phyloP scores from a whole-genome alignment of 2,797 vertebrate genomes.

The Gorsachius magnificus region DNA sequence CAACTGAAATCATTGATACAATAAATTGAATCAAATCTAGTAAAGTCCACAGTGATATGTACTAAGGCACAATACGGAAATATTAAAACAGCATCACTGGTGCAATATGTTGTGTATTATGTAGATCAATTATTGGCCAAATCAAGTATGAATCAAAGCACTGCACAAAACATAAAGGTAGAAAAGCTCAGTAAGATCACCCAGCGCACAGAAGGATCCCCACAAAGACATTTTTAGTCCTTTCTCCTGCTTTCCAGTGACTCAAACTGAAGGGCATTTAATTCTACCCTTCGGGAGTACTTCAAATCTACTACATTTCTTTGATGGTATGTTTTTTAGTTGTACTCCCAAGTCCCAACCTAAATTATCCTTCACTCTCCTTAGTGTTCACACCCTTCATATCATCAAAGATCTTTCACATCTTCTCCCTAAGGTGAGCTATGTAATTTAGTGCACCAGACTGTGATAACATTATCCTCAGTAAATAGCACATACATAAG shows the following conservation, averaged over 20 bases:
- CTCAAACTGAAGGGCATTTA: slow-evolving; percentile 20
- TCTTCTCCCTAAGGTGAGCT: slow-evolving; percentile 58
- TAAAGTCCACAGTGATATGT: not conserved
- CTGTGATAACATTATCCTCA: slow-evolving; percentile 45
- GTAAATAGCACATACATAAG: slow-evolving; percentile 35
- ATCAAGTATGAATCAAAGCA: not conserved
- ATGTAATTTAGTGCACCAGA: slow-evolving; percentile 34
- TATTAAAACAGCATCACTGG: not conserved
- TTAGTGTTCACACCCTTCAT: slow-evolving; percentile 65
- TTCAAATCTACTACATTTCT: not conserved
- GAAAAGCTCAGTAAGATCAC: not conserved
- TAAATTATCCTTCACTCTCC: slow-evolving; percentile 64
- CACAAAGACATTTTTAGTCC: not conserved
- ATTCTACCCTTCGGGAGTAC: not conserved
- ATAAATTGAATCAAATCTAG: not conserved
- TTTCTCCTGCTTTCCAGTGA: not conserved
- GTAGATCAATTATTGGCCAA: not conserved
- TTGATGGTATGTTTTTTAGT: not conserved
- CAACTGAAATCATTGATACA: not conserved
- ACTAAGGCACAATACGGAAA: not conserved
- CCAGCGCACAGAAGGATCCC: not conserved
- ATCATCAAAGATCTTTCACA: slow-evolving; percentile 46
- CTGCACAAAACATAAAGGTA: not conserved
- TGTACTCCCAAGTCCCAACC: slow-evolving; percentile 45
- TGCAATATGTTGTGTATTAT: accelerated